These are phyloP conservation scores for Parnassius glacialis DNA, from an alignment of 2,888 invertebrate genomes.

Conservation along the genomic window DNA sequence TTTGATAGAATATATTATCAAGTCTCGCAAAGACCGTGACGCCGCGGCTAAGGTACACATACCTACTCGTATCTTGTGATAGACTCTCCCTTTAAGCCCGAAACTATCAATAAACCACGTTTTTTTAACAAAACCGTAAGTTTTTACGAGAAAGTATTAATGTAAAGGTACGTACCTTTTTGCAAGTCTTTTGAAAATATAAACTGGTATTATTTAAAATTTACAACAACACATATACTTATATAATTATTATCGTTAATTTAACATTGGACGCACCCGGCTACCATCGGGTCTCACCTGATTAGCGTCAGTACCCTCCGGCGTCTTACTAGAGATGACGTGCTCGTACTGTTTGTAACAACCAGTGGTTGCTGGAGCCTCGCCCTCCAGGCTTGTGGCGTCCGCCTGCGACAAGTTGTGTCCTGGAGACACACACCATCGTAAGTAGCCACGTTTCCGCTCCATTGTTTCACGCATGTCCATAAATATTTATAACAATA, in stretches of 20 bases:
- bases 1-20: too few species aligned
- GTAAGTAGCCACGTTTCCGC: slow-evolving; percentile 71
- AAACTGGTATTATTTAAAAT: too few species aligned
- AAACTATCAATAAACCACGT: too few species aligned
- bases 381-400: slow-evolving; percentile 90
- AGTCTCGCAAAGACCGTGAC: too few species aligned
- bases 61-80: too few species aligned
- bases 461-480: slow-evolving; percentile 44
- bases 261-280: slow-evolving; percentile 49
- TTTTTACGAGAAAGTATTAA: too few species aligned
- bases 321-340: slow-evolving; percentile 69
- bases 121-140: too few species aligned
- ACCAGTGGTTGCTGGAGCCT: slow-evolving; percentile 87
- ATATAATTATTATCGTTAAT: not conserved
- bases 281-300: slow-evolving; percentile 54
- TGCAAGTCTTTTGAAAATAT: too few species aligned
- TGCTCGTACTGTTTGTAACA: slow-evolving; percentile 91
- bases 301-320: slow-evolving; percentile 58
- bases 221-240: too few species aligned
- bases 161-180: too few species aligned
- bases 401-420: slow-evolving; percentile 95
- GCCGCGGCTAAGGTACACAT: too few species aligned
- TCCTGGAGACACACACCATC: slow-evolving; percentile 84
- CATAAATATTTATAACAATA: slow-evolving; percentile 48
- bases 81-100: too few species aligned